Conservation (phyloP, 2,888 invertebrate genomes). For the Cryptocheilus praepositus region DNA sequence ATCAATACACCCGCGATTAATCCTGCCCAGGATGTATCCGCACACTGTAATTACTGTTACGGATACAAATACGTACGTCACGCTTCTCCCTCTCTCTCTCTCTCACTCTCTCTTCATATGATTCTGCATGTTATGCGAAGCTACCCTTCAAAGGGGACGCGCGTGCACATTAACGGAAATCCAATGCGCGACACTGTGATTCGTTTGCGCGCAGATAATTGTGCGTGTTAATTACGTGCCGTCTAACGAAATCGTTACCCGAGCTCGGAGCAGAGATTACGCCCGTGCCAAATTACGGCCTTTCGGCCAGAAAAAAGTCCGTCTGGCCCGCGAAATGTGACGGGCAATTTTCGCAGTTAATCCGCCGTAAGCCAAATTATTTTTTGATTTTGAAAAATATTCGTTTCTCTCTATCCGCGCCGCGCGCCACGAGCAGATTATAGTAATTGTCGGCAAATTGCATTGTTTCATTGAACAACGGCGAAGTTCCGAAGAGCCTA, state of each 20-base stretch:
- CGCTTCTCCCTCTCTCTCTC: no score
- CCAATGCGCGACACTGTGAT: neutral
- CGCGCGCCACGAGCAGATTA: no score
- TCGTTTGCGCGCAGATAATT: slow-evolving; percentile 31
- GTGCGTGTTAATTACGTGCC: slow-evolving; percentile 18
- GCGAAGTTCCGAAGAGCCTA: no score
- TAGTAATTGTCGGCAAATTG: no score
- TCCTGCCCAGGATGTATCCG: slow-evolving; percentile 47
- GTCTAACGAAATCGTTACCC: slow-evolving; percentile 14
- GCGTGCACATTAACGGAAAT: slow-evolving; percentile 12
- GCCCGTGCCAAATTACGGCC: neutral
- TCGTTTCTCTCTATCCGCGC: no score
- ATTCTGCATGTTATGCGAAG: slow-evolving; percentile 27
- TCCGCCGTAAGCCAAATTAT: no score
- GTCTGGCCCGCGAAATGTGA: no score
- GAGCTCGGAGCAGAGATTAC: slow-evolving; percentile 1
- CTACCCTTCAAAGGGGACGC: slow-evolving; percentile 17
- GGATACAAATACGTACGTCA: slow-evolving; percentile 31
- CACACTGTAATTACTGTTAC: slow-evolving; percentile 48
- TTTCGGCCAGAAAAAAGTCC: neutral
- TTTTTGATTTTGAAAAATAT: no score
- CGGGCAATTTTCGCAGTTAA: no score
- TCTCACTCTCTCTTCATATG: no score
- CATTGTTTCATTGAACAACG: no score
- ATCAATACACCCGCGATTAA: slow-evolving; percentile 54